These are phyloP conservation scores for Halcyon malimbica DNA, from an alignment of 2,113 vertebrate genomes.

Conservation along the genomic window DNA sequence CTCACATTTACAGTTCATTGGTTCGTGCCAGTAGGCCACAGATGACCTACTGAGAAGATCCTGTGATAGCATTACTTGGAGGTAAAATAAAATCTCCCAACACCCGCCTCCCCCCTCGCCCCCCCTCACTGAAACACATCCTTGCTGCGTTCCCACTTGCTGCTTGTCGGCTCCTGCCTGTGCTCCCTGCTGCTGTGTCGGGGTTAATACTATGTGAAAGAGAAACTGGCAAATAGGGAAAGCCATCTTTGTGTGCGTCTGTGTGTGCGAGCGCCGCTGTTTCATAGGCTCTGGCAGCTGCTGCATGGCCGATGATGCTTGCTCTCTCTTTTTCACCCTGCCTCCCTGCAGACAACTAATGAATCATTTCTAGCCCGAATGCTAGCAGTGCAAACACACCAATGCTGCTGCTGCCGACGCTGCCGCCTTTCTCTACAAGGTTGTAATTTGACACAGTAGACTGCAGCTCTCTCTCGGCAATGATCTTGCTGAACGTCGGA, in stretches of 20 bases:
- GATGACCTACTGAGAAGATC: conserved; percentile 5
- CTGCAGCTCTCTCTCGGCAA: conserved; percentile 69
- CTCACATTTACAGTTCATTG: conserved; percentile 72
- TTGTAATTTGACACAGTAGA: conserved; percentile 68
- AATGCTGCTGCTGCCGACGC: conserved; percentile 21
- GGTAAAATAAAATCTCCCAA: conserved; percentile 21
- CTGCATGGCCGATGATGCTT: conserved; percentile 79
- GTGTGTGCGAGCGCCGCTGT: conserved; percentile 55
- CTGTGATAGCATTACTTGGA: not conserved
- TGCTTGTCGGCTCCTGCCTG: not conserved
- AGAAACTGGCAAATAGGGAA: conserved; percentile 17
- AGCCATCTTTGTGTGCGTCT: conserved; percentile 76
- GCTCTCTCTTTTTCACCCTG: conserved; percentile 63
- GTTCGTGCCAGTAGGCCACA: conserved; percentile 46
- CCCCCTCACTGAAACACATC: not conserved
- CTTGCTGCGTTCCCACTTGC: not conserved
- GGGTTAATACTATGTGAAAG: not conserved
- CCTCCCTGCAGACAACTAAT: conserved; percentile 76
- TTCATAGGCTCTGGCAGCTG: conserved; percentile 66
- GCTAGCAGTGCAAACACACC: conserved; percentile 32
- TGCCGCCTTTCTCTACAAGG: conserved; percentile 20
- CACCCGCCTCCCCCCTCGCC: not conserved
- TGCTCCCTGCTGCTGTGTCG: not conserved
- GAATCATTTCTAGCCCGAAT: conserved; percentile 79
- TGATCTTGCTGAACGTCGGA: not conserved